These are phyloP conservation scores for Remorina albescens DNA, from an alignment of 2,797 vertebrate species.

Conservation along the genomic window DNA sequence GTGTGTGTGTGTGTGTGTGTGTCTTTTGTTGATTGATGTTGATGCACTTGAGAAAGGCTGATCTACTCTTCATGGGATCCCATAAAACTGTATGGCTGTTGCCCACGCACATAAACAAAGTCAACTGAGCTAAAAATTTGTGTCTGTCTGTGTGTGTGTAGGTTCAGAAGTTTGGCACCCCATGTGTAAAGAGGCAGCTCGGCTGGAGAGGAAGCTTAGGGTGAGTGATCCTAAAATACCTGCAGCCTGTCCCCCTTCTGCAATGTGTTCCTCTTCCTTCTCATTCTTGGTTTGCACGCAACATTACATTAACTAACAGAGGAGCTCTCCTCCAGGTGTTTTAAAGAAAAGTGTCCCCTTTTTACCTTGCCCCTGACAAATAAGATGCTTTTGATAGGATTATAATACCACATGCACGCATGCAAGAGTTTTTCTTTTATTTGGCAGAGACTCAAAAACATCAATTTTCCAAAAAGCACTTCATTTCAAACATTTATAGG, in stretches of 20 bases:
- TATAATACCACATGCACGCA: background rate
- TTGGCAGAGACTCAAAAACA: too few relatives aligned
- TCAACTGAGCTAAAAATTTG: conserved; percentile 24
- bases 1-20: conserved; percentile 8
- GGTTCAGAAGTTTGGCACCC: conserved; percentile 98
- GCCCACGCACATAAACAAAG: conserved; percentile 54
- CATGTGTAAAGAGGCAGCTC: conserved; percentile 94
- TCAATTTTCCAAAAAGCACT: background rate
- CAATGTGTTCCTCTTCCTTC: conserved; percentile 13
- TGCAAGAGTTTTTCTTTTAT: background rate
- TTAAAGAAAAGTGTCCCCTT: background rate
- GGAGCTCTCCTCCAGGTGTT: background rate
- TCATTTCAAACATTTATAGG: conserved; percentile 9
- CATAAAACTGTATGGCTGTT: conserved; percentile 52
- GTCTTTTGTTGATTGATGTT: conserved; percentile 51
- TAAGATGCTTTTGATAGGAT: background rate
- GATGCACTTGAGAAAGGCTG: conserved; percentile 52
- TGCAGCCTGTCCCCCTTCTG: conserved; percentile 31
- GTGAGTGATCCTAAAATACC: conserved; percentile 81
- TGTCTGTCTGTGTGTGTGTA: conserved; percentile 62
- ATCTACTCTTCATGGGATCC: conserved; percentile 53
- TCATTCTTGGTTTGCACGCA: conserved; percentile 19
- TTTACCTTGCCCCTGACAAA: background rate
- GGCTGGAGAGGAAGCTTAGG: conserved; percentile 94
- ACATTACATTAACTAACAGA: background rate